Evolutionary conservation across 1,140 invertebrate genomes (phyloP).

Genomic region (Drosophila guanche): DNA sequence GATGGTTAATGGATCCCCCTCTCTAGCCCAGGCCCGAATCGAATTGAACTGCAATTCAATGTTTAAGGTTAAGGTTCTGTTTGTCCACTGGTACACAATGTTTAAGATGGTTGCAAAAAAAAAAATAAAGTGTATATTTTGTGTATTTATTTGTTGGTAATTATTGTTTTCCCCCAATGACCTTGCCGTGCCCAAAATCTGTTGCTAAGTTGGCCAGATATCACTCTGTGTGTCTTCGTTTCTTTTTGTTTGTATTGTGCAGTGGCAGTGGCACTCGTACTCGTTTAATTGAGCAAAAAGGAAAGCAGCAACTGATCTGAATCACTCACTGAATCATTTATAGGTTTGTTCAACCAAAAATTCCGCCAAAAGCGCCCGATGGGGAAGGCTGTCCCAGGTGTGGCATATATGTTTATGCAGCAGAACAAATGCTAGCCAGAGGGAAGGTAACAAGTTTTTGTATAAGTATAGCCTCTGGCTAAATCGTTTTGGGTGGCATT

Average conservation of each 20-base stretch:
- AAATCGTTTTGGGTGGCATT: neutral
- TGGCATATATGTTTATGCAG: constrained; percentile 96
- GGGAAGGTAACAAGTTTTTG: constrained; percentile 83
- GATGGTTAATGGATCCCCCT: neutral
- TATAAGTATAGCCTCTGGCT: no score
- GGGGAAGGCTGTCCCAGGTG: constrained; percentile 95
- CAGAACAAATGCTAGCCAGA: constrained; percentile 96
- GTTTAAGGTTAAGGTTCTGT: neutral
- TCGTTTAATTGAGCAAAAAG: constrained; percentile 24
- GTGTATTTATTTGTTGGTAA: constrained; percentile 24
- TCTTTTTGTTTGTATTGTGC: neutral
- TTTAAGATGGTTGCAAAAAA: constrained; percentile 52
- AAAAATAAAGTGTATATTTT: constrained; percentile 48
- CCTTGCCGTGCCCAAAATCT: no score
- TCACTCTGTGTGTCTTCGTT: no score
- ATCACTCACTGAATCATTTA: constrained; percentile 19
- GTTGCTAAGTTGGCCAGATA: no score
- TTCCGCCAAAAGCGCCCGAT: constrained; percentile 86
- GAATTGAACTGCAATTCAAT: no score
- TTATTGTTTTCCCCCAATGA: constrained; percentile 26
- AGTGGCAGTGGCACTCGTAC: no score
- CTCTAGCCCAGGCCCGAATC: neutral
- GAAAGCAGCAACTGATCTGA: constrained; percentile 23
- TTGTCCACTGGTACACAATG: constrained; percentile 49
- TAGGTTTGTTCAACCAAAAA: constrained; percentile 42